These are phyloP conservation scores for Pissodes strobi DNA, from an alignment of 1,140 invertebrate genomes.

Conservation along the genomic window DNA sequence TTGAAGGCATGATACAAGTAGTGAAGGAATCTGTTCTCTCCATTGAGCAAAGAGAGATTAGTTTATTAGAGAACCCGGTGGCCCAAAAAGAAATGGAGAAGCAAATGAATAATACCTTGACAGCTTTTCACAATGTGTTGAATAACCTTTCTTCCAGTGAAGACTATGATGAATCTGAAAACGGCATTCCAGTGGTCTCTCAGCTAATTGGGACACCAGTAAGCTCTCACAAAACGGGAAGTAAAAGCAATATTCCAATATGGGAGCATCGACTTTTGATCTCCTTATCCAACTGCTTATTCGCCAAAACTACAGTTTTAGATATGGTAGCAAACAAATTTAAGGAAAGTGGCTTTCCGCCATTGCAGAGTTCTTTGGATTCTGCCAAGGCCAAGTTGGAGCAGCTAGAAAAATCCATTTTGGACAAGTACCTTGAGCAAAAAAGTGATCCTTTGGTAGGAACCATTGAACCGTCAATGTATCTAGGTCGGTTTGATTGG, in stretches of 20 bases:
- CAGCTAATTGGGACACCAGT: constrained; percentile 68
- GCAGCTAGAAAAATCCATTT: constrained; percentile 70
- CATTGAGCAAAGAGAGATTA: constrained; percentile 70
- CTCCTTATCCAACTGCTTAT: constrained; percentile 87
- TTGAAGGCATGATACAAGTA: constrained; percentile 80
- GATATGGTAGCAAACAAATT: constrained; percentile 68
- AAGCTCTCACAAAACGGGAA: constrained; percentile 47
- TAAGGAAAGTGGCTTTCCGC: constrained; percentile 70
- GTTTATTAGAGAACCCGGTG: constrained; percentile 66
- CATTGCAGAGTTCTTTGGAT: constrained; percentile 66
- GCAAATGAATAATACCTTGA: constrained; percentile 74
- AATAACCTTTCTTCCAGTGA: constrained; percentile 68
- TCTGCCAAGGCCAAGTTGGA: constrained; percentile 64
- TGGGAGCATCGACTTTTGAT: constrained; percentile 84
- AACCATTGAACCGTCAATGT: constrained; percentile 94
- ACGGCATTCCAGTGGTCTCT: constrained; percentile 61
- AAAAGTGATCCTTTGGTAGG: constrained; percentile 92
- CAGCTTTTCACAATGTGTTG: constrained; percentile 67
- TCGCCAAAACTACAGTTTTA: constrained; percentile 75
- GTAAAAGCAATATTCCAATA: constrained; percentile 57
- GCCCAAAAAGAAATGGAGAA: constrained; percentile 70
- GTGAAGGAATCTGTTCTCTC: constrained; percentile 84
- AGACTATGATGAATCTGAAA: constrained; percentile 64
- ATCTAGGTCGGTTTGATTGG: constrained; percentile 86
- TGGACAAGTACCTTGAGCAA: constrained; percentile 86